Base-by-base conservation (phyloP, 1,140 invertebrate genomes). In the Bicyclus anynana region DNA sequence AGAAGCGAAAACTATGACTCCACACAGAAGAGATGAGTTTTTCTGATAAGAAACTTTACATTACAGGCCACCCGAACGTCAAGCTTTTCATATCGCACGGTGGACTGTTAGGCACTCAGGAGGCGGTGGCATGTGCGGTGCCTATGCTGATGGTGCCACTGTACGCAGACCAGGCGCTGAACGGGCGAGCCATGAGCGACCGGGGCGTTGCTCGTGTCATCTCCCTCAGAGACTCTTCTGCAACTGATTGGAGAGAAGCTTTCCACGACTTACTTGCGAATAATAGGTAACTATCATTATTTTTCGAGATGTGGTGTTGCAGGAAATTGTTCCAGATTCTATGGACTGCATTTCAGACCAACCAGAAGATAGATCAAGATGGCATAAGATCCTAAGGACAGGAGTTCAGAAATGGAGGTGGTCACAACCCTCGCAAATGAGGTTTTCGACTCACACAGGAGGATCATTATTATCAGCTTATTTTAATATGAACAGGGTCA, bases 141-240 rank as follows among this genome's bases (percentile, higher is more conserved):
- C 90, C 91, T 0, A 82, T 91, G 59, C 63, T 91, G 18, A 89
- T 88, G 58, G 82, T 94, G 6, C 93, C 93, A 0, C 65, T 94
- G 20, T 91, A 92, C 58, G 90, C 86, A 0, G 94, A 95, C 62
- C 93, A 94, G 67, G 84, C 78, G 5, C 80, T 90, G 2, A 90
- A 90, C 60, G 82, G 78, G 5, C 71, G 77, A 10, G 80, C 85
- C 1, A 83, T 90, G 79, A 61, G 65, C 9, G 80, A 87, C 46
- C 68, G 85, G 7, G 86, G 84, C 9, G 82, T 89, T 0, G 85
- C 83, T 5, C 56, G 74, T 17, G 77, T 80, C 0, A 62, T 89
- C 10, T 72, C 68, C 0, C 69, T 89, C 20, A 63, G 72, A 17
- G 68, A 86, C 4, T 67, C 81, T 1, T 87, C 77, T 3, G 74